Evolutionary conservation across 2,113 vertebrate genomes (phyloP), one percentile per base, ranked within the genome.

Genomic region (Galbula dea): DNA sequence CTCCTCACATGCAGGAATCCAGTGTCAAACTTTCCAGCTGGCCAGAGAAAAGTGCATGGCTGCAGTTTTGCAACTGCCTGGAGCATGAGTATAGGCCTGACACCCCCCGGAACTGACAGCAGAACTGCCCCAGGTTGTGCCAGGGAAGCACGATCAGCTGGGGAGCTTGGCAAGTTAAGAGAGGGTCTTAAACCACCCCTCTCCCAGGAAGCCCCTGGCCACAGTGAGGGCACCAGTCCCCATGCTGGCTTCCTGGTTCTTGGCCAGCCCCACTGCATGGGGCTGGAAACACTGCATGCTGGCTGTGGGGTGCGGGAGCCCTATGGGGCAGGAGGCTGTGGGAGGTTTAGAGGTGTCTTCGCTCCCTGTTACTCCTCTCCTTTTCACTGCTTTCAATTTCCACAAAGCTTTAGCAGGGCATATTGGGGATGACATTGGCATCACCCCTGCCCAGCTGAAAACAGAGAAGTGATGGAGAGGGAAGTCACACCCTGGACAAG

Each of bases 1-100:
- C 90, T 96, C 90, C 95, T 93, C 94, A 79, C 83, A 93, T 94
- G 84, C 7, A 75, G 92, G 94, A 95, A 93, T 91, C 94, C 6
- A 0, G 49, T 6, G 68, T 94, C 90, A 95, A 91, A 95, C 72
- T 96, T 96, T 95, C 92, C 94, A 96, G 39, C 59, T 48, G 37
- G 52, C 57, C 13, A 12, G 71, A 89, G 78, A 88, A 96, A 96
- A 95, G 74, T 23, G 0, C 88, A 83, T 2, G 2, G 15, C 86
- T 90, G 91, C n/a, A 34, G 67, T 91, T 93, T 94, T 39, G 18
- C 83, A 93, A 93, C 51, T 29, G 1, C 8, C 71, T 73, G 75
- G 58, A 89, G 58, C 45, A 32, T 10, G 8, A 49, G 11, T 45
- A 10, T 39, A 34, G 72, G 57, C 78, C 78, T 89, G 90, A 88